Evolutionary conservation across 2,797 vertebrate species (phyloP).

Genomic region (Cottoperca gobio): DNA sequence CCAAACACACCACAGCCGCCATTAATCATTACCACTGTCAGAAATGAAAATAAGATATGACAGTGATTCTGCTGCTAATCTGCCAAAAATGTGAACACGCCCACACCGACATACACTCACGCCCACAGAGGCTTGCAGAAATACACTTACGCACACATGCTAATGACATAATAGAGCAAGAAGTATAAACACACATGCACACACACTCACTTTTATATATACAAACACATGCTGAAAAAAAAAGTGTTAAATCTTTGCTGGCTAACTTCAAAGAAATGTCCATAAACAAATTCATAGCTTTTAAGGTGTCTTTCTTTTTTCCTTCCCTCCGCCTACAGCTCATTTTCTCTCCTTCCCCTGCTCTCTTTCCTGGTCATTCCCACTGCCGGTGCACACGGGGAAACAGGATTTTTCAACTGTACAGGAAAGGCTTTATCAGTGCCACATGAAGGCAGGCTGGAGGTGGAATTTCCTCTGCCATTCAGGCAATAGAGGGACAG

Average conservation of each 20-base stretch:
- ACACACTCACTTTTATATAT: constrained; percentile 66
- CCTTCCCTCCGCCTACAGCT: constrained; percentile 33
- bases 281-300: constrained; percentile 64
- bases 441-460: constrained; percentile 95
- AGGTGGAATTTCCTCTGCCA: constrained; percentile 98
- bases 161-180: constrained; percentile 79
- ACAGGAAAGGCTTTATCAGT: constrained; percentile 99
- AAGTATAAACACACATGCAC: constrained; percentile 68
- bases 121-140: constrained; percentile 59
- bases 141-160: constrained; percentile 65
- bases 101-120: constrained; percentile 62
- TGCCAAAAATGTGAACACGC: constrained; percentile 78
- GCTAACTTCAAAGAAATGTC: constrained; percentile 66
- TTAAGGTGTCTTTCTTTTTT: constrained; percentile 48
- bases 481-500: constrained; percentile 84
- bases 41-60: constrained; percentile 86
- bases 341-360: constrained; percentile 40
- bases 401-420: constrained; percentile 98
- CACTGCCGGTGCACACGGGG: constrained; percentile 89
- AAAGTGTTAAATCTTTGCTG: constrained; percentile 62
- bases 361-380: constrained; percentile 91
- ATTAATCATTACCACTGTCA: constrained; percentile 85
- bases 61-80: constrained; percentile 84
- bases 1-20: constrained; percentile 81
- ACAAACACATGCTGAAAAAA: constrained; percentile 56